Evolutionary conservation across 2,888 invertebrate species (phyloP).

Genomic region (Spatulosminthurus flaviceps): DNA sequence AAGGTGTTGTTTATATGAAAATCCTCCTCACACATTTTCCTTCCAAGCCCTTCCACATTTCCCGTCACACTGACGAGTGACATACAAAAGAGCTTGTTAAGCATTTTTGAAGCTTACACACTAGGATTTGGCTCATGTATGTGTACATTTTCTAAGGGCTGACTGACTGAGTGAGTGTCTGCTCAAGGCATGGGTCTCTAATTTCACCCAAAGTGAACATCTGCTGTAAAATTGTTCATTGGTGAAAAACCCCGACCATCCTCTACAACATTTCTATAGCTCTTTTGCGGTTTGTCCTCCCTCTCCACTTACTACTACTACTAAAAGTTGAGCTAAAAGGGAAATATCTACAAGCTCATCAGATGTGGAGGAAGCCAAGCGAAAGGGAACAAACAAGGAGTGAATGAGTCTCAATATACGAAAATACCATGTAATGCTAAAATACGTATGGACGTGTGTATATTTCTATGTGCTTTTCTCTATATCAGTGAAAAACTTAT

Average conservation of each 20-base stretch:
- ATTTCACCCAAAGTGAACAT: conserved; percentile 43
- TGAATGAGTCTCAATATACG: conserved; percentile 36
- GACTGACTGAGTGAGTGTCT: not conserved
- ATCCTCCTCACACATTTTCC: too few species aligned
- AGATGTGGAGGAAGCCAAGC: conserved; percentile 36
- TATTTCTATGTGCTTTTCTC: too few species aligned
- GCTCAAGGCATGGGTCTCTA: conserved; percentile 21
- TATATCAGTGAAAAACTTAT: too few species aligned
- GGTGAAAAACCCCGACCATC: conserved; percentile 1
- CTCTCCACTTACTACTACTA: too few species aligned
- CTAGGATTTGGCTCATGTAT: not conserved
- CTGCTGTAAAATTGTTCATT: conserved; percentile 25
- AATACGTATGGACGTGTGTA: too few species aligned
- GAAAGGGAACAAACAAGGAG: conserved; percentile 37
- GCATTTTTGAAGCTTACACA: conserved; percentile 19
- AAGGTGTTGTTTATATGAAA: too few species aligned
- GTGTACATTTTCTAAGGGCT: not conserved
- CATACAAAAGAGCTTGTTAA: conserved; percentile 24
- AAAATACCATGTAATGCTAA: too few species aligned
- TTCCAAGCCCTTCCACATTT: not conserved
- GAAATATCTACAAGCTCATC: conserved; percentile 33
- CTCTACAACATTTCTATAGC: conserved; percentile 22
- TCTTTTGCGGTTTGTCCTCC: not conserved
- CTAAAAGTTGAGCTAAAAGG: too few species aligned
- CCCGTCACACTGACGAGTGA: not conserved